Evolutionary conservation across 2,797 vertebrate species (phyloP), one percentile per base, ranked within the genome.

Genomic region (Miichthys miiuy): DNA sequence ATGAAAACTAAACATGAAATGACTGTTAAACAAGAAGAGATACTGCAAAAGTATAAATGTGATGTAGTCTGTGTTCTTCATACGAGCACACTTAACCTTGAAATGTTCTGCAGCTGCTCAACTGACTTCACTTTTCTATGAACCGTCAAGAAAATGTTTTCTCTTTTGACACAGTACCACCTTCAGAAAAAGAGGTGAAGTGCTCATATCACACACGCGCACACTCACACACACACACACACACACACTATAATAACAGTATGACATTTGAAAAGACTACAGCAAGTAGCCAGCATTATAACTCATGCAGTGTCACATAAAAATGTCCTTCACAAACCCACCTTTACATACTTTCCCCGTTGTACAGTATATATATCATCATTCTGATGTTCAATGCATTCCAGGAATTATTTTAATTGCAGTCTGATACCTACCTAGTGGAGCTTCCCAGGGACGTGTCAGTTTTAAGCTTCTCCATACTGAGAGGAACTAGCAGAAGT

Each of bases 351-450:
- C 6, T 20, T 27, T 16, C 25, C 25, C 14, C 23, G 5, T 5
- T 42, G 8, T 5, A 48, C 47, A 34, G 14, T 34, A 1, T 12
- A 1, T 12, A 47, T 6, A 23, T 48, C 27, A 27, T 8, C 23
- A 23, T 5, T 47, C 38, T 52, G 11, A 42, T 38, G n/a, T 17
- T 51, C 3, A 48, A 6, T 6, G 11, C 42, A 52, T 20, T 47
- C 1, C 13, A 68, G 58, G 10, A 51, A 48, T 38, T 13, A 9
- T 18, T 52, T 42, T 14, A 0, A 23, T 54, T 30, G 50, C 52
- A 64, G 54, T 14, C 27, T 41, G 52, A 2, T 10, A 69, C 73
- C 21, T 68, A 78, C 68, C 68, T 11, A n/a, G n/a, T 52, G 60
- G 3, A 16, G 57, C 52, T 34, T 23, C 41, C 25, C 17, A 17